These are phyloP conservation scores for Nansenia antarctica DNA, from an alignment of 2,113 vertebrate species.

Conservation along the genomic window DNA sequence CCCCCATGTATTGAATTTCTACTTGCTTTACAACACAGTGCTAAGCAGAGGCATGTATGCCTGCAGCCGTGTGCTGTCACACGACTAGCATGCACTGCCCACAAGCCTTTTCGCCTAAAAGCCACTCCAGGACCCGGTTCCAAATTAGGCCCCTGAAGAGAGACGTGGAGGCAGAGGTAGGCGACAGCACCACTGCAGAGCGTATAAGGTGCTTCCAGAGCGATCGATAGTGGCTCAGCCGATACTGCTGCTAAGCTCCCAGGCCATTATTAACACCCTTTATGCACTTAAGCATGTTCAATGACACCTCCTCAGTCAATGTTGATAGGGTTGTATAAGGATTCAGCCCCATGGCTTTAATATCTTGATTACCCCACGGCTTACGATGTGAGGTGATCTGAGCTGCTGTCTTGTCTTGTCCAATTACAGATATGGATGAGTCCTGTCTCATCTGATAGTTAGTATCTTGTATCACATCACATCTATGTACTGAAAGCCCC, in stretches of 20 bases:
- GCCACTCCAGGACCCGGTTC: not conserved
- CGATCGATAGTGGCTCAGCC: constrained; percentile 12
- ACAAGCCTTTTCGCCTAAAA: not conserved
- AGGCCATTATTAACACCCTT: constrained; percentile 12
- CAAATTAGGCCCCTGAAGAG: not conserved
- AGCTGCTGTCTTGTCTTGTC: constrained; percentile 37
- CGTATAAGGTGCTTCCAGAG: not conserved
- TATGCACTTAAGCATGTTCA: not conserved
- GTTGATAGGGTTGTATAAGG: constrained; percentile 7
- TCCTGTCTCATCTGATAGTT: constrained; percentile 15
- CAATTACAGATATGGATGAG: constrained; percentile 63
- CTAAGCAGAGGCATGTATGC: constrained; percentile 50
- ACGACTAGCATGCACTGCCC: constrained; percentile 10
- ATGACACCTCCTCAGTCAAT: constrained; percentile 20
- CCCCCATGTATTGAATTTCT: constrained; percentile 60
- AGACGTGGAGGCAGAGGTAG: not conserved
- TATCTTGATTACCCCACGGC: constrained; percentile 41
- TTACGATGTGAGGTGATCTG: constrained; percentile 3
- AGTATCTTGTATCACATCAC: not conserved
- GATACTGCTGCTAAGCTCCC: not conserved
- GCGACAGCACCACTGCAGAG: not conserved
- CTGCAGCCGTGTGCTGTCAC: constrained; percentile 36
- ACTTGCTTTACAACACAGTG: constrained; percentile 51
- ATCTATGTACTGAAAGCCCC: not conserved
- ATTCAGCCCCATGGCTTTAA: too few relatives aligned